Evolutionary conservation across 2,888 invertebrate species (phyloP), one percentile per base, ranked within the genome.

Genomic region (Neuroscelio doddi): DNA sequence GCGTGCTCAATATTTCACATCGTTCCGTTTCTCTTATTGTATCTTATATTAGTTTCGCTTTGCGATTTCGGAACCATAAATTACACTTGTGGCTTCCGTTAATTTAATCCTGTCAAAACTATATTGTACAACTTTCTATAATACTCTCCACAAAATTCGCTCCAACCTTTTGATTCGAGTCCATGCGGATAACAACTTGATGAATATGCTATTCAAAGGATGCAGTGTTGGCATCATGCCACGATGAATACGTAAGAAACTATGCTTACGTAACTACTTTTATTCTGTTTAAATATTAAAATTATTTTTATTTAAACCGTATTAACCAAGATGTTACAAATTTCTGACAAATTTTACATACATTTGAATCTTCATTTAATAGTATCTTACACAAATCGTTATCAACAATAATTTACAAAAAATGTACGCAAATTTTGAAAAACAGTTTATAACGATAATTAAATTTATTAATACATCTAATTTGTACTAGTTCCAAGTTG

Each of bases 11-110:
- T 38, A 38, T 53, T 56, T 45, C 53, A 47, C 34, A 46, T 51
- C 46, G 50, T 65, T 63, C 51, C 58, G 42, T 58, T 68, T 63
- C 59, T 59, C 69, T 66, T 69, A 68, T 68, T 74, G 68, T 72
- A 72, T 74, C 67, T 70, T 70, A 71, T 74, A 75, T 74, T 70
- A 58, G 66, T 52, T 56, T 53, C 55, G 49, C 63, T 51, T 58
- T 63, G 65, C 46, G 42, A 58, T 34, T 59, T 52, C 41, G 8
- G 52, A 3, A 16, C 34, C 34, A 57, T 59, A 65, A 63, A 59
- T 65, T 65, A 63, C 5, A 38, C 17, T 17, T 17, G 17, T 9
- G 38, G 17, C 39, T 57, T 51, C 45, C 44, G 47, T 57, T 66
- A 57, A 66, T 58, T 66, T 58, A 66, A 66, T 66, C 62, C 52